Base-by-base conservation (phyloP, 2,797 vertebrate genomes). In the Hyperoplus immaculatus region DNA sequence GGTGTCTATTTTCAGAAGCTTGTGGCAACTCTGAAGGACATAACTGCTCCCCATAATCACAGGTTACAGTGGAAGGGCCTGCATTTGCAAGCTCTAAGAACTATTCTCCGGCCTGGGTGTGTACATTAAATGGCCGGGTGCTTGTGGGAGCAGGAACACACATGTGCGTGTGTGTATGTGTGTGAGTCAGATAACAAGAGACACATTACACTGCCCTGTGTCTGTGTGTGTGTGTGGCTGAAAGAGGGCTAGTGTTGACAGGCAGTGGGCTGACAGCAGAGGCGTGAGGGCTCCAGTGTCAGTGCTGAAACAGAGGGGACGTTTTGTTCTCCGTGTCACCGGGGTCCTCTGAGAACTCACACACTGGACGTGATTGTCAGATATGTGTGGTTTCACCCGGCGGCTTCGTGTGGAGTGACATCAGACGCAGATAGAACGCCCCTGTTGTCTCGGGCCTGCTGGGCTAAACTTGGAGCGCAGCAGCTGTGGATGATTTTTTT, bases 1-100 rank as follows among this genome's bases (percentile, higher is more conserved):
- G 73, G 88, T 87, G 90, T 94, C 95, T 96, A 96, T 96, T 96
- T 95, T 95, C 93, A 95, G 94, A 89, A 82, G 85, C 91, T 87
- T 78, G 79, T 91, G 89, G 93, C 93, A 92, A 83, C 89, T 86
- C 90, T 88, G 91, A 88, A 92, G 93, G 93, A 87, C 93, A 95
- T 87, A 90, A 89, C 93, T 93, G 89, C 89, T 29, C 84, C 89
- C 89, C 86, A 80, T 95, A 95, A 95, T 95, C 83, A 95, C 93
- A 92, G 72, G 93, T 94, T 96, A 83, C 87, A 85, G 89, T 73
- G 80, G 68, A 54, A 87, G 89, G 87, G 77, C 87, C 88, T 81
- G 81, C 83, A 89, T 90, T 94, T 92, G 78, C 82, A 69, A 78
- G 87, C 91, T 78, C 88, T 89, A 73, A 91, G 29, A 91, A 91